These are phyloP conservation scores for Philaenus spumarius DNA, from an alignment of 1,140 invertebrate species.

Conservation along the genomic window DNA sequence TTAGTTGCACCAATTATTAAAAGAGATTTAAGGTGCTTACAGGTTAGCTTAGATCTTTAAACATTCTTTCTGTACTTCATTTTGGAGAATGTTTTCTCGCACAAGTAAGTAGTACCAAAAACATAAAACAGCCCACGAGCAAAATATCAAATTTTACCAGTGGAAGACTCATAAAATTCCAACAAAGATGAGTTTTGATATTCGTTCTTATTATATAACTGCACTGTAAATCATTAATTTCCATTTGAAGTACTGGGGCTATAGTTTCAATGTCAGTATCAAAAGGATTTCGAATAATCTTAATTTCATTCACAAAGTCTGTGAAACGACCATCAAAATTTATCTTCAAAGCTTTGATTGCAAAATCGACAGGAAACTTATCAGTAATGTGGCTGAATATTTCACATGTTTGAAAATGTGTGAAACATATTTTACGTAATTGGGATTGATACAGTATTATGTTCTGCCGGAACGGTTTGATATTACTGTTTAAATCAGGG, in stretches of 20 bases:
- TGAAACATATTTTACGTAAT: constrained; percentile 8
- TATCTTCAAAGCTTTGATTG: constrained; percentile 25
- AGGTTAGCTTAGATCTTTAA: constrained; percentile 26
- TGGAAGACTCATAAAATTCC: constrained; percentile 19
- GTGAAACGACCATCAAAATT: constrained; percentile 26
- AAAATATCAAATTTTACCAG: constrained; percentile 23
- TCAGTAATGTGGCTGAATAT: constrained; percentile 25
- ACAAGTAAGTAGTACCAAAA: constrained; percentile 25
- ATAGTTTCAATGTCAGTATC: constrained; percentile 24
- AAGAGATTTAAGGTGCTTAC: constrained; percentile 18
- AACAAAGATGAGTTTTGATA: constrained; percentile 23
- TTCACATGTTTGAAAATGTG: constrained; percentile 21
- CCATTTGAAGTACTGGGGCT: constrained; percentile 29
- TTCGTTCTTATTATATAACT: constrained; percentile 26
- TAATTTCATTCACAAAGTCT: constrained; percentile 28
- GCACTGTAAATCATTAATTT: constrained; percentile 29
- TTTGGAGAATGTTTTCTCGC: constrained; percentile 25
- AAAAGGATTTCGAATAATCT: constrained; percentile 29
- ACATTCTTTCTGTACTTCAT: constrained; percentile 26
- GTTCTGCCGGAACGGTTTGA: constrained; percentile 23
- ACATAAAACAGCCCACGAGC: constrained; percentile 10
- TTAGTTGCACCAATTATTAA: constrained; percentile 22
- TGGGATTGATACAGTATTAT: constrained; percentile 20
- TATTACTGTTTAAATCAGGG: constrained; percentile 21
- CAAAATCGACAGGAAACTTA: constrained; percentile 27